Conservation (phyloP, 2,888 invertebrate genomes). For the Capitulum mitella region DNA sequence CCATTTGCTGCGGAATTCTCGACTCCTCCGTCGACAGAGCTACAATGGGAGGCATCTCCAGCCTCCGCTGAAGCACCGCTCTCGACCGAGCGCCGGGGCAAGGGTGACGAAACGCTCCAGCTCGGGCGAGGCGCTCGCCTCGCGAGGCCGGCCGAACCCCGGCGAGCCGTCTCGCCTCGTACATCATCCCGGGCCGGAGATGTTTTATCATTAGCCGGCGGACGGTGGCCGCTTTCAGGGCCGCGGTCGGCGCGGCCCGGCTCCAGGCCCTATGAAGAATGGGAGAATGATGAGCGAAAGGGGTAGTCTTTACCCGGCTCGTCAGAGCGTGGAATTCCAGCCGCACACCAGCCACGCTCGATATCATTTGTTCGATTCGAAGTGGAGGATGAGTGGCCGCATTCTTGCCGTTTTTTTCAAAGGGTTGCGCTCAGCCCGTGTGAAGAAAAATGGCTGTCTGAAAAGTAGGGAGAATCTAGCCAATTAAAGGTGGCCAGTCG, state of each 20-base stretch:
- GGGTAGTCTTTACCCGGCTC: conserved; percentile 1
- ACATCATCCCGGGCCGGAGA: not conserved
- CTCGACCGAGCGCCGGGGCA: no score
- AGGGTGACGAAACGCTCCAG: no score
- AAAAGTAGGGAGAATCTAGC: not conserved
- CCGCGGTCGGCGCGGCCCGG: not conserved
- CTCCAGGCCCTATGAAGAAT: not conserved
- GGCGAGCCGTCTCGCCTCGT: not conserved
- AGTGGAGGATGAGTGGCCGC: conserved; percentile 19
- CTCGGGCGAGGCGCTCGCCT: no score
- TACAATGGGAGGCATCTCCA: no score
- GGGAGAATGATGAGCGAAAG: conserved; percentile 17
- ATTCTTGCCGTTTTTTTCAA: conserved; percentile 1
- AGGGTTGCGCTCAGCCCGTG: not conserved
- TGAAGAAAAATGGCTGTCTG: not conserved
- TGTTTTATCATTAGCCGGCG: conserved; percentile 12
- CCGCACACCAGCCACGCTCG: not conserved
- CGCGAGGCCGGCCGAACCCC: no score
- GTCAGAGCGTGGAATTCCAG: conserved; percentile 19
- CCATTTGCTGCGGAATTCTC: no score
- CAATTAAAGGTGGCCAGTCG: not conserved
- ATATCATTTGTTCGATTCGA: conserved; percentile 14
- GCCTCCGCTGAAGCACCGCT: no score
- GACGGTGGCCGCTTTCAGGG: not conserved
- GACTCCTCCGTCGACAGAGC: no score